Conservation (phyloP, 1,140 invertebrate species). For the Augochlora pura region DNA sequence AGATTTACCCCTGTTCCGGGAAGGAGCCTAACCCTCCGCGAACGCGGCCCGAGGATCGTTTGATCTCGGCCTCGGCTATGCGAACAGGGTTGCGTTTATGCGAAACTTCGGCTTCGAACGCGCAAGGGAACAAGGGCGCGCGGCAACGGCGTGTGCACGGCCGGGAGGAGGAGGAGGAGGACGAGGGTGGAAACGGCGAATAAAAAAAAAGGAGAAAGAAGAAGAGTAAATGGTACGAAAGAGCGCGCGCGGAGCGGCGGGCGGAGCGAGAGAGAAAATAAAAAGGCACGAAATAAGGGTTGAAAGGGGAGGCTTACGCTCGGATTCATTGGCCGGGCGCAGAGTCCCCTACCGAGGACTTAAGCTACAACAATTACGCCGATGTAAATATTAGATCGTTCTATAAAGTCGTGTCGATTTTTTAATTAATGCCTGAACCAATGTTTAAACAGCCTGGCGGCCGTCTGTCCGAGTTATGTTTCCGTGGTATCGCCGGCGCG, state of each 20-base stretch:
- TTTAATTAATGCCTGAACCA: no score
- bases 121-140: not conserved
- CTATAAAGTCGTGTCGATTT: no score
- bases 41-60: slow-evolving; percentile 10
- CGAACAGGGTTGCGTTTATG: slow-evolving; percentile 18
- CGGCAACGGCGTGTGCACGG: no score
- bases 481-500: no score
- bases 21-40: not conserved
- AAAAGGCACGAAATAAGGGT: not conserved
- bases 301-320: not conserved
- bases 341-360: not conserved
- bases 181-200: not conserved
- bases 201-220: not conserved
- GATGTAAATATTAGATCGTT: not conserved
- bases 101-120: slow-evolving; percentile 17
- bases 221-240: not conserved
- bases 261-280: not conserved
- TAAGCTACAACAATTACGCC: slow-evolving; percentile 1
- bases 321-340: slow-evolving; percentile 23
- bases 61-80: slow-evolving; percentile 25
- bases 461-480: no score
- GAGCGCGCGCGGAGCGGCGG: not conserved
- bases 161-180: no score
- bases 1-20: slow-evolving; percentile 22
- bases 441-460: no score